Evolutionary conservation across 2,113 vertebrate genomes (phyloP).

Genomic region (Oophaga pumilio): DNA sequence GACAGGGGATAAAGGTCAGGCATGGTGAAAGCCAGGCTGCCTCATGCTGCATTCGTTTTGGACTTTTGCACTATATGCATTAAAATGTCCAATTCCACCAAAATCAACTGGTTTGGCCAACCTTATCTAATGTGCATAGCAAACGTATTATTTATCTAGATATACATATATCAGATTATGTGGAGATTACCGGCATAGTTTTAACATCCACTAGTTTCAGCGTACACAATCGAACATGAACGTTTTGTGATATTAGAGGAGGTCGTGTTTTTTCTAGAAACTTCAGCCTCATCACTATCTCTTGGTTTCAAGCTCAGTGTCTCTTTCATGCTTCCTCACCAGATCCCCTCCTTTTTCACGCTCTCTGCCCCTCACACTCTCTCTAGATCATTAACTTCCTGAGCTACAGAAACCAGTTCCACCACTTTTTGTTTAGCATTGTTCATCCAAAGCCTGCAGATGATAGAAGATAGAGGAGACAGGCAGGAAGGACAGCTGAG

Average conservation of each 20-base stretch:
- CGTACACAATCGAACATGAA: not conserved
- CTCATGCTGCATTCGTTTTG: not conserved
- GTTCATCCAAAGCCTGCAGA: conserved; percentile 11
- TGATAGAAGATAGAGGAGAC: conserved; percentile 27
- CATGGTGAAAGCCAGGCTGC: not conserved
- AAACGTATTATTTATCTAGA: not conserved
- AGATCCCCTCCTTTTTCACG: conserved; percentile 42
- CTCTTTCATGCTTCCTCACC: conserved; percentile 27
- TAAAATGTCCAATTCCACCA: not conserved
- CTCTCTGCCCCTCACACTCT: conserved; percentile 54
- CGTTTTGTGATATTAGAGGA: not conserved
- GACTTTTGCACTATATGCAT: not conserved
- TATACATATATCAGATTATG: not conserved
- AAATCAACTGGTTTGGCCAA: not conserved
- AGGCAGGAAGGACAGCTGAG: not conserved
- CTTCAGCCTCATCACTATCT: not conserved
- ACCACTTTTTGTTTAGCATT: conserved; percentile 41
- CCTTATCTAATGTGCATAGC: not conserved
- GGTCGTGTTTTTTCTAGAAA: conserved; percentile 14
- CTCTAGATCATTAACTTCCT: conserved; percentile 42
- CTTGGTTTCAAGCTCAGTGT: conserved; percentile 34
- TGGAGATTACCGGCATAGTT: not conserved
- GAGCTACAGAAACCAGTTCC: conserved; percentile 46
- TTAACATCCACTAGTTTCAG: not conserved
- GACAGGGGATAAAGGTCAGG: not conserved